Conservation (phyloP, 2,888 invertebrate species). For the Drosophila acutilabella region DNA sequence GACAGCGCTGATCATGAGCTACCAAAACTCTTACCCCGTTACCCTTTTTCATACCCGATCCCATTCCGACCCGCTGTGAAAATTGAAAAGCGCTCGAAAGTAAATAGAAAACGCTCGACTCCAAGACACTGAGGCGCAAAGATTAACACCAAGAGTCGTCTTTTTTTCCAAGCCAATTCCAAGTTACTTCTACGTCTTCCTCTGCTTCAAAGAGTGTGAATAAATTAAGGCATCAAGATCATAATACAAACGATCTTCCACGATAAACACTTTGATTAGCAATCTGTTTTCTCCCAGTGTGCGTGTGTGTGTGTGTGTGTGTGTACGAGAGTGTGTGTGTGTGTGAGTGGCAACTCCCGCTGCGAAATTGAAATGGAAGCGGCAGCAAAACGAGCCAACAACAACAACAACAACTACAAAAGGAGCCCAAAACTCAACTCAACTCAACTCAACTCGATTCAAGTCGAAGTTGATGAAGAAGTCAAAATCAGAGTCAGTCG, state of each 20-base stretch:
- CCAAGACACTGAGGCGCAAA: constrained; percentile 60
- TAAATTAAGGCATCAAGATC: constrained; percentile 82
- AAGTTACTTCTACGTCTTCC: constrained; percentile 14
- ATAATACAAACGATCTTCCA: constrained; percentile 79
- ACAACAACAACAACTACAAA: constrained; percentile 29
- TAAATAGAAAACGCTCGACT: constrained; percentile 68
- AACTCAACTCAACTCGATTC: constrained; percentile 3
- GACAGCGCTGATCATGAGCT: constrained; percentile 42
- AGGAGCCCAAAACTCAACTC: constrained; percentile 7
- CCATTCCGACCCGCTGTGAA: constrained; percentile 64
- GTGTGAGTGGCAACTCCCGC: constrained; percentile 64
- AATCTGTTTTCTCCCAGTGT: constrained; percentile 20
- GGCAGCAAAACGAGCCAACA: constrained; percentile 64
- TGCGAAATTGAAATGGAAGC: constrained; percentile 80
- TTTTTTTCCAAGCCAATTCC: constrained; percentile 8
- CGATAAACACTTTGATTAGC: constrained; percentile 83
- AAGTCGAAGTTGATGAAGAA: constrained; percentile 1
- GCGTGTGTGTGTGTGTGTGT: constrained; percentile 2
- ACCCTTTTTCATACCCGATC: background rate
- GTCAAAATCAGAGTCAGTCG: constrained; percentile 17
- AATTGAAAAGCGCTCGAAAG: constrained; percentile 77
- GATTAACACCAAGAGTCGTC: constrained; percentile 60
- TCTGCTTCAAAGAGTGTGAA: constrained; percentile 72
- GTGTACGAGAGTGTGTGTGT: constrained; percentile 23
- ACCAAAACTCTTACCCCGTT: background rate